Evolutionary conservation across 2,797 vertebrate species (phyloP).

Genomic region (Ictinia mississippiensis): DNA sequence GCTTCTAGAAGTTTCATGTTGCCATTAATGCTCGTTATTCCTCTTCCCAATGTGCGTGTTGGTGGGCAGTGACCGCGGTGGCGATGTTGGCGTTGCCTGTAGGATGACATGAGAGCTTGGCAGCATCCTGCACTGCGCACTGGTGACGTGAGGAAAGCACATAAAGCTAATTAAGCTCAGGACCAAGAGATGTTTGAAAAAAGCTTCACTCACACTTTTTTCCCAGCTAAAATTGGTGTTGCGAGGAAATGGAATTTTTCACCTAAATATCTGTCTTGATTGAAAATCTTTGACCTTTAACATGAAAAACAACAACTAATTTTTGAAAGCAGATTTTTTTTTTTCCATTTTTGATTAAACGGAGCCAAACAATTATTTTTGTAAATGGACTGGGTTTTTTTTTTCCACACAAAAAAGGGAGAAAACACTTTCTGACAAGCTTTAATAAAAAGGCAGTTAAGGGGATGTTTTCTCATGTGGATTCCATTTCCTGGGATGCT

Average conservation of each 20-base stretch:
- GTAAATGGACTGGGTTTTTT: background rate
- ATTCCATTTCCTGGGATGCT: conserved; percentile 50
- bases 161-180: background rate
- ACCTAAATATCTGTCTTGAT: background rate
- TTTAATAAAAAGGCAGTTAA: conserved; percentile 58
- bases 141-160: rapidly evolving
- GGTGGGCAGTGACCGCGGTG: rapidly evolving
- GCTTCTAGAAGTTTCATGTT: background rate
- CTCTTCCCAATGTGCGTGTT: rapidly evolving
- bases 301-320: background rate
- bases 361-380: background rate
- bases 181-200: background rate
- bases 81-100: rapidly evolving
- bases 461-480: conserved; percentile 56
- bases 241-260: conserved; percentile 12
- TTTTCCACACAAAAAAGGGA: background rate
- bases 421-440: background rate
- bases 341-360: background rate
- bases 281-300: conserved; percentile 34
- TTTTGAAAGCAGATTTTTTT: background rate
- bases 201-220: background rate
- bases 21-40: rapidly evolving
- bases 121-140: rapidly evolving
- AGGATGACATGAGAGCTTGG: background rate
- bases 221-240: background rate